phyloP scores from a whole-genome alignment of 1,140 invertebrate species.

The Drosophila yakuba region DNA sequence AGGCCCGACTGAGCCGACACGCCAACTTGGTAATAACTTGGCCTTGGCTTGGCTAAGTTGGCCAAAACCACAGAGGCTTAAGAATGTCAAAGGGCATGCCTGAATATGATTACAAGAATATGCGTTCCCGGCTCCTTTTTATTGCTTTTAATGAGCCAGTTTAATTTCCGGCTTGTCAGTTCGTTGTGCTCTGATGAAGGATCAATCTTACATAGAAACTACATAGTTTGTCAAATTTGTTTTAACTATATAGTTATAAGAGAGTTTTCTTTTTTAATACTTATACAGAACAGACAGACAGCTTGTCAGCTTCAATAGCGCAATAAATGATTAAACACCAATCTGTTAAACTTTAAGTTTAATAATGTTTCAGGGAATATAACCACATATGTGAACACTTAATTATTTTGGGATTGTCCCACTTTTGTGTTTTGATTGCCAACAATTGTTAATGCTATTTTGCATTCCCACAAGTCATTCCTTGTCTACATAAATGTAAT shows the following conservation, averaged over 20 bases:
- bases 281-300: too few relatives aligned
- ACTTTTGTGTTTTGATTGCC: too few relatives aligned
- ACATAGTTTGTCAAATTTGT: background rate
- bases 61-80: constrained; percentile 31
- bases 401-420: too few relatives aligned
- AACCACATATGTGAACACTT: too few relatives aligned
- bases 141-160: constrained; percentile 5
- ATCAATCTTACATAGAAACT: background rate
- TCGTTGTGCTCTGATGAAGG: background rate
- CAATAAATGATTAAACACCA: background rate
- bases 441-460: too few relatives aligned
- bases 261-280: too few relatives aligned
- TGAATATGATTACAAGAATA: constrained; percentile 11
- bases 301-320: too few relatives aligned
- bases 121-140: background rate
- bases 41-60: constrained; percentile 35
- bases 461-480: background rate
- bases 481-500: constrained; percentile 4
- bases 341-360: too few relatives aligned
- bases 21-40: constrained; percentile 31
- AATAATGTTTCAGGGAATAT: too few relatives aligned
- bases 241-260: background rate
- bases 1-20: constrained; percentile 9
- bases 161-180: constrained; percentile 43
- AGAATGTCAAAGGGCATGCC: constrained; percentile 51